Base-by-base conservation (phyloP, 1,140 invertebrate species). In the Drosophila pectinifera region DNA sequence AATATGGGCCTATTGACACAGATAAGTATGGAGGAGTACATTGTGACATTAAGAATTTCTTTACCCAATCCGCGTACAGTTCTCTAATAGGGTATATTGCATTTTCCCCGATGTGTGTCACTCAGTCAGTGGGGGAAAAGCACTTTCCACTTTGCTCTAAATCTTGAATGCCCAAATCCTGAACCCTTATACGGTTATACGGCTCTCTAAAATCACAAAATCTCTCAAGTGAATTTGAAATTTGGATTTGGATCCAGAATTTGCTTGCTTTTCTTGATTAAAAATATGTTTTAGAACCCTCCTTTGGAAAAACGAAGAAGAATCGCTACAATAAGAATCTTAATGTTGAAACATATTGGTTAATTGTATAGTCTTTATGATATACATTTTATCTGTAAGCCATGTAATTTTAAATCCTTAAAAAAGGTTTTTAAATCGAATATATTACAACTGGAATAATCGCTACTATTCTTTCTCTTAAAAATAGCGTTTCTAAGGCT, bases 1-100 rank as follows among this genome's bases (percentile, higher is more conserved):
- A 72, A 72, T 61, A 73, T 73, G 67, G 67, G 56, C 54, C 53
- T 72, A 73, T 73, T 72, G 72, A 74, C 67, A 74, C 69, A 68
- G 64, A 65, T 68, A 68, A 51, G 61, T 65, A 65, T 39, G 64
- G 64, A 16, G 43, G 63, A 68, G 61, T 65, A 42, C 64, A 65
- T 68, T 68, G 61, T 68, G 64, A 68, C 64, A 68, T 68, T 68
- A 68, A 34, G 64, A 68, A 64, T 64, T 42, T 48, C 20, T 28
- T 65, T 65, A 28, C 45, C 45, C 64, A 45, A n/a, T 41, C 13
- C 26, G 46, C 34, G 11, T 18, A 31, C 59, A 5, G 26, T 38
- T 36, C 24, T 31, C 31, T 20, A 53, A 53, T 36, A 63, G 64
- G 64, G 64, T 65, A 64, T 68, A 65, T 48, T 64, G 58, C 59